Evolutionary conservation across 2,113 vertebrate species (phyloP).

Genomic region (Corythaeola cristata): DNA sequence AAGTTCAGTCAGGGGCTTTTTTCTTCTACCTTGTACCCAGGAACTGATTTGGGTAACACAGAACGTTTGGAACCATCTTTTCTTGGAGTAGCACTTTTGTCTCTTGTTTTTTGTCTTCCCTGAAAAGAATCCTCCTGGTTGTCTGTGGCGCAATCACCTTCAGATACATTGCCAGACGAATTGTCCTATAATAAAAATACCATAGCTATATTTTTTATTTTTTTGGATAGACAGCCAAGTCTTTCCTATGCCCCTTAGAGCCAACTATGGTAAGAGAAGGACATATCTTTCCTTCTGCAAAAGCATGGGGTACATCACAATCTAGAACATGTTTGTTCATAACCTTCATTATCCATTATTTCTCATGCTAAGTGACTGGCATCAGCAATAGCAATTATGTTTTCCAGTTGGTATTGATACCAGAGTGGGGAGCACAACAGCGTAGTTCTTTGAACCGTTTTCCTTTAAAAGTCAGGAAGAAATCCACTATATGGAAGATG

Average conservation of each 20-base stretch:
- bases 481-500: not conserved
- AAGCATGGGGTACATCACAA: not conserved
- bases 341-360: not conserved
- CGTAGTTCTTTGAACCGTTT: not conserved
- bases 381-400: not conserved
- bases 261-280: constrained; percentile 2
- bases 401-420: not conserved
- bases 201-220: constrained; percentile 50
- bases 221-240: constrained; percentile 44
- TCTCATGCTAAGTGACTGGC: not conserved
- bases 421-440: not conserved
- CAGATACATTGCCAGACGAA: constrained; percentile 92
- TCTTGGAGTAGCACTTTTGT: constrained; percentile 83
- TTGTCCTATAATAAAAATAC: constrained; percentile 84
- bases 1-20: constrained; percentile 96
- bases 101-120: constrained; percentile 88
- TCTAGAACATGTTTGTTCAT: not conserved
- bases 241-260: constrained; percentile 13
- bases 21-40: constrained; percentile 99
- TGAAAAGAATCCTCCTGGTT: constrained; percentile 87
- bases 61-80: constrained; percentile 89
- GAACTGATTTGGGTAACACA: constrained; percentile 88
- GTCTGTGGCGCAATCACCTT: constrained; percentile 86
- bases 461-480: not conserved
- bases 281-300: constrained; percentile 3